Base-by-base conservation (phyloP, 2,888 invertebrate species). In the Agrilus cyanescens region DNA sequence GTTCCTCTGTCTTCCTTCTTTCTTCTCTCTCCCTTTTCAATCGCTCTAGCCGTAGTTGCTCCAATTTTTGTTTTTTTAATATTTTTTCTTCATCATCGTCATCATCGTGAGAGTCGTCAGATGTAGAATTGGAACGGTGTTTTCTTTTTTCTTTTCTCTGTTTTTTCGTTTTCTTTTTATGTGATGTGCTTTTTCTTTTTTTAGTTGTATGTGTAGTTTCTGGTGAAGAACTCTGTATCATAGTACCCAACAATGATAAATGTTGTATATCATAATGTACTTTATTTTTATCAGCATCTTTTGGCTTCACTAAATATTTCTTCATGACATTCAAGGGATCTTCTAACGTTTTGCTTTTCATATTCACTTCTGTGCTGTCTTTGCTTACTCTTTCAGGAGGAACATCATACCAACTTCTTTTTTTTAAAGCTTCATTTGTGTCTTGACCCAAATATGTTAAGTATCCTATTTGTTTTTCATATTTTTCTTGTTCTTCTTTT, bases 401-500 rank as follows among this genome's bases (percentile, higher is more conserved):
- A 42, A 81, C 73, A 63, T 90, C 82, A 69, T 93, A 95, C 94
- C 95, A 95, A 54, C 85, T 88, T 54, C 78, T 78, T 57, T 85
- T 82, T 31, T 84, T 86, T n/a, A 83, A 74, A 3, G 80, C 78
- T 68, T 90, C 89, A 66, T 87, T 82, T 30, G 87, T 85, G 57
- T 89, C 88, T 67, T 97, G 95, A 0, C 95, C 97, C 41, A 97
- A 73, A 68, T 95, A 96, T 4, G 93, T 95, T 32, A 97, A 72
- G 57, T 94, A 88, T 0, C 98, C 97, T 59, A 98, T 91, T 69
- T 91, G 88, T 61, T 95, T 96, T 63, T 98, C 97, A 72, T 94
- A 95, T 56, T 93, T 90, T 64, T 97, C 95, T 60, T 84, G 81
- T 61, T 95, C 94, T 42, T 85, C 83, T 63, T 88, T 91, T 51